Evolutionary conservation across 1,140 invertebrate genomes (phyloP).

Genomic region (Aphis gossypii): DNA sequence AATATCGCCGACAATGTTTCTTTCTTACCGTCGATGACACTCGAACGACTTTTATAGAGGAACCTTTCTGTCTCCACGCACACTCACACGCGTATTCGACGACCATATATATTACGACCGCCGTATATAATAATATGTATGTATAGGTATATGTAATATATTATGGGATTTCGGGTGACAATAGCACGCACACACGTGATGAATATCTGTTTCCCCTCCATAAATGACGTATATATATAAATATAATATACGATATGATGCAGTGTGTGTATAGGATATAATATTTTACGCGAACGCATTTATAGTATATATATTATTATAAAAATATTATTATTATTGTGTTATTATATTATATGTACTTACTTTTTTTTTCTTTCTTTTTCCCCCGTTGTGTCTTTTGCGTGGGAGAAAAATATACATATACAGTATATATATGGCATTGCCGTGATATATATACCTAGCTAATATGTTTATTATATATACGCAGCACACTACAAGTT

Average conservation of each 20-base stretch:
- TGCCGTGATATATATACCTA: not conserved
- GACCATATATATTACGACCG: not conserved
- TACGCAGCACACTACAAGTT: not conserved
- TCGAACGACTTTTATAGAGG: conserved; percentile 56
- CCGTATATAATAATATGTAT: not conserved
- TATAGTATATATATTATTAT: not conserved
- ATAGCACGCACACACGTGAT: conserved; percentile 42
- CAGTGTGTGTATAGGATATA: not conserved
- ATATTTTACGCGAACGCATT: not conserved
- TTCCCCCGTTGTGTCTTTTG: not conserved
- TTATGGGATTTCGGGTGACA: conserved; percentile 55
- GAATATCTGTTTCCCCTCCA: conserved; percentile 51
- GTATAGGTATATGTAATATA: not conserved
- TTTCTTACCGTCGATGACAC: conserved; percentile 58
- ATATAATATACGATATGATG: not conserved
- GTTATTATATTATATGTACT: not conserved
- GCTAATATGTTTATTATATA: not conserved
- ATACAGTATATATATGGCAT: not conserved
- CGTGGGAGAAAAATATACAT: conserved; percentile 54
- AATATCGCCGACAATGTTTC: conserved; percentile 54
- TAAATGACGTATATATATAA: not conserved
- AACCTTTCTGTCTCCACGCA: conserved; percentile 30
- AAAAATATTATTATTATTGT: conserved; percentile 46
- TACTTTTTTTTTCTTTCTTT: not conserved
- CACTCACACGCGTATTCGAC: not conserved